Evolutionary conservation across 2,797 vertebrate genomes (phyloP).

Genomic region (Adrianichthys oophorus): DNA sequence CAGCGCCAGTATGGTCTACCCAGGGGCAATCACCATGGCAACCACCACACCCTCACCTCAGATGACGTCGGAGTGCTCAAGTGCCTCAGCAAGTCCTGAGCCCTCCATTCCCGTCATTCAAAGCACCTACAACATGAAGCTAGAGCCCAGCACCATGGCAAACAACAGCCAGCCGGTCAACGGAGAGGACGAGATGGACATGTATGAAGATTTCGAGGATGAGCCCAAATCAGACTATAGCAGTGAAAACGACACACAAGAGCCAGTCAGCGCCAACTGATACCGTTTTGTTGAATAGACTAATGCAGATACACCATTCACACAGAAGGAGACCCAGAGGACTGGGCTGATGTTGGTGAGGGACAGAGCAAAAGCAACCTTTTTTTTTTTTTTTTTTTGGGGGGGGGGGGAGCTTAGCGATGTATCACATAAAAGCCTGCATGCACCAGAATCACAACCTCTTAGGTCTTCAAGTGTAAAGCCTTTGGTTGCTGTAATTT

Average conservation of each 20-base stretch:
- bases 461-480: conserved; percentile 94
- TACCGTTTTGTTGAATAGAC: conserved; percentile 59
- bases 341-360: conserved; percentile 57
- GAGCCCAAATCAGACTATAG: conserved; percentile 99
- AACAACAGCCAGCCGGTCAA: conserved; percentile 87
- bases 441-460: conserved; percentile 95
- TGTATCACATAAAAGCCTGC: conserved; percentile 91
- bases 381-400: conserved; percentile 35
- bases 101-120: conserved; percentile 97
- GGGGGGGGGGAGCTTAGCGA: conserved; percentile 69
- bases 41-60: conserved; percentile 96
- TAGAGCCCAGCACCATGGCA: conserved; percentile 85
- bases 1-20: conserved; percentile 94
- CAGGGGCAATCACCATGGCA: conserved; percentile 95
- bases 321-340: conserved; percentile 49
- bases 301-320: conserved; percentile 45
- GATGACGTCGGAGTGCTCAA: conserved; percentile 99
- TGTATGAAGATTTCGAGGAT: conserved; percentile 98
- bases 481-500: conserved; percentile 92
- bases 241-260: conserved; percentile 96
- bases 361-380: conserved; percentile 50
- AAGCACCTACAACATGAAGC: conserved; percentile 97
- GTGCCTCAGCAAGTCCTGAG: conserved; percentile 95
- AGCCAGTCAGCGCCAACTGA: conserved; percentile 97
- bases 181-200: conserved; percentile 96